Base-by-base conservation (phyloP, 2,888 invertebrate genomes). In the Leptothorax acervorum region DNA sequence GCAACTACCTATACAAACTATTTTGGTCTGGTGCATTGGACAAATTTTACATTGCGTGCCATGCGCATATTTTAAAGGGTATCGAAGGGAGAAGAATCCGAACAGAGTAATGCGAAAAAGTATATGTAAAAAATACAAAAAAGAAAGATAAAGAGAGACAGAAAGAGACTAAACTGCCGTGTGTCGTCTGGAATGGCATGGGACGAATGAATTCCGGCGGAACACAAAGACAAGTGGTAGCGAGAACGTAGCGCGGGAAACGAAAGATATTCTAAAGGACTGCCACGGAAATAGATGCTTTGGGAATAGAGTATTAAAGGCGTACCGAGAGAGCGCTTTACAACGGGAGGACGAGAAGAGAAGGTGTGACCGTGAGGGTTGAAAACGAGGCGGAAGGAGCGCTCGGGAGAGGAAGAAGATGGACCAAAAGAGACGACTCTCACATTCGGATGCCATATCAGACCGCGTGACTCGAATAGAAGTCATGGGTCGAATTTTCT, bases 381-480 rank as follows among this genome's bases (percentile, higher is more conserved):
- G 68, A 66, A 75, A 81, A 82, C 57, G 60, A 53, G 63, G 62
- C 62, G 71, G 55, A 75, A 86, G 57, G 18, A 53, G 28, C 42
- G n/a, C 53, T 57, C 28, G 57, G 81, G 60, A 81, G 35, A n/a
- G 39, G 42, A 73, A 75, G 84, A 86, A 85, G 88, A 88, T 84
- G 87, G 87, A 85, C 84, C 84, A 86, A 90, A 91, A 78, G 90
- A 87, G 88, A 85, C 83, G 83, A 84, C 66, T 78, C 81, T 85
- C 90, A 90, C 89, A 91, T 91, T 92, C 87, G 87, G 87, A 86
- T 87, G 91, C 92, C 91, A 92, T 93, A 93, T 93, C 92, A 88
- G 87, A 83, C 91, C 91, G 90, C 92, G 93, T 93, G 93, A 92
- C 90, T 87, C 83, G 93, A 93, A 92, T 93, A 88, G 89, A 88